Base-by-base conservation (phyloP, 2,113 vertebrate genomes). In the Connochaetes taurinus region DNA sequence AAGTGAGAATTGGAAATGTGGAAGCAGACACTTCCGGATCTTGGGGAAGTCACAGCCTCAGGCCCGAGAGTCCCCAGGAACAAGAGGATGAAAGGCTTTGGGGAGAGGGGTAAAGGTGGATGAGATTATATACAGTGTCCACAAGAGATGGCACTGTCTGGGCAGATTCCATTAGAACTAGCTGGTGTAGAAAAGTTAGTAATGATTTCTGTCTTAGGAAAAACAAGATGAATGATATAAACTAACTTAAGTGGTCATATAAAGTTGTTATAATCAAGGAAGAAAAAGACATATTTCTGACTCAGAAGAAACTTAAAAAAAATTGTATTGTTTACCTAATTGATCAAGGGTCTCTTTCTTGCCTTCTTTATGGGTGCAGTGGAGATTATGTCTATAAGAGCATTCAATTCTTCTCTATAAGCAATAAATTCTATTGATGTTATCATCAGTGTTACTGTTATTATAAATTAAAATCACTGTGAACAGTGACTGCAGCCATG, bases 61-160 rank as follows among this genome's bases (percentile, higher is more conserved):
- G 47, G 52, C 1, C 33, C 0, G 9, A 23, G 19, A 23, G 3
- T 31, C 27, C 50, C 74, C 50, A 9, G 33, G 5, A 11, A 47
- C 2, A 55, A 17, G 7, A 40, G 19, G 43, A 47, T 36, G 25
- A 53, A 17, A 36, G 1, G 5, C 58, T 47, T 55, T 76, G 6
- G 11, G 29, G n/a, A 52, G 31, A 2, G 2, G 9, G 6, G 19
- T 25, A 8, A 52, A 52, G 25, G 47, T 7, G 9, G 21, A 57
- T 7, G 0, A 40, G 43, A 6, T 47, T 4, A 2, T 29, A 33
- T 19, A 0, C 6, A 5, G 5, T 29, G 1, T 60, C 31, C 19
- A 29, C 45, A 40, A 8, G 4, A 33, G 1, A 62, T 2, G 3
- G 3, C 3, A 27, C 5, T 0, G 9, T 33, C 25, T 29, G 33